phyloP scores from a whole-genome alignment of 2,888 invertebrate species.

The Scaptomyza reducta region DNA sequence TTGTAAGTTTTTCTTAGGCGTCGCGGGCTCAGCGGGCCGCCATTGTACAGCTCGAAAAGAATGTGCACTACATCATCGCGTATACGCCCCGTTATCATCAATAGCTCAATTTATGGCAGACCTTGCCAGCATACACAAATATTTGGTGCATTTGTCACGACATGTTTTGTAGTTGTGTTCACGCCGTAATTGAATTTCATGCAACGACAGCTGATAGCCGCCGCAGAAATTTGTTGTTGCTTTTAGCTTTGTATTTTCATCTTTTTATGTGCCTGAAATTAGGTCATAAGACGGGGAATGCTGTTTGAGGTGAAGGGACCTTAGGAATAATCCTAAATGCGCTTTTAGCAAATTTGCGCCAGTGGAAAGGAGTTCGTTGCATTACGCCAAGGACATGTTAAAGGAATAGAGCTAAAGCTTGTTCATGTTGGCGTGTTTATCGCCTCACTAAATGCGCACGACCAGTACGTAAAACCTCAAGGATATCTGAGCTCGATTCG shows the following conservation, averaged over 20 bases:
- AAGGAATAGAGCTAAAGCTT: conserved; percentile 53
- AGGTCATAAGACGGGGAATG: conserved; percentile 57
- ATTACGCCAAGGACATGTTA: conserved; percentile 67
- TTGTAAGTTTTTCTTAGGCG: conserved; percentile 50
- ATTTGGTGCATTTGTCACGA: conserved; percentile 50
- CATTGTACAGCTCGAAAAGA: conserved; percentile 39
- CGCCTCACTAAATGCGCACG: conserved; percentile 34
- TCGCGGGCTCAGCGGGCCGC: conserved; percentile 2
- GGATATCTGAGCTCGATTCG: conserved; percentile 36
- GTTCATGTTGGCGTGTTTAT: conserved; percentile 33
- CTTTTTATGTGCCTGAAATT: conserved; percentile 39
- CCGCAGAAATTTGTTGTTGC: conserved; percentile 4
- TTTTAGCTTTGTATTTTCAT: background rate
- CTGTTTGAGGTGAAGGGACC: conserved; percentile 50
- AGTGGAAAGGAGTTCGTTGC: conserved; percentile 61
- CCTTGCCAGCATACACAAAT: conserved; percentile 52
- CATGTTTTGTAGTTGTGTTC: conserved; percentile 21
- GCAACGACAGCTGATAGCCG: conserved; percentile 43
- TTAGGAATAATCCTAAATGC: conserved; percentile 67
- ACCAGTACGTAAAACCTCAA: conserved; percentile 34
- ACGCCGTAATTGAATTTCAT: conserved; percentile 60
- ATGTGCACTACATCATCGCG: conserved; percentile 58
- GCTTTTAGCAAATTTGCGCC: conserved; percentile 24
- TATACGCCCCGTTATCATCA: conserved; percentile 67
- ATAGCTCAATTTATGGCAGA: conserved; percentile 60